Percentiles rank a stretch among this genome's conserved stretches.
phyloP scores from a whole-genome alignment of 2,113 vertebrate genomes.

The Seriola dumerili region DNA sequence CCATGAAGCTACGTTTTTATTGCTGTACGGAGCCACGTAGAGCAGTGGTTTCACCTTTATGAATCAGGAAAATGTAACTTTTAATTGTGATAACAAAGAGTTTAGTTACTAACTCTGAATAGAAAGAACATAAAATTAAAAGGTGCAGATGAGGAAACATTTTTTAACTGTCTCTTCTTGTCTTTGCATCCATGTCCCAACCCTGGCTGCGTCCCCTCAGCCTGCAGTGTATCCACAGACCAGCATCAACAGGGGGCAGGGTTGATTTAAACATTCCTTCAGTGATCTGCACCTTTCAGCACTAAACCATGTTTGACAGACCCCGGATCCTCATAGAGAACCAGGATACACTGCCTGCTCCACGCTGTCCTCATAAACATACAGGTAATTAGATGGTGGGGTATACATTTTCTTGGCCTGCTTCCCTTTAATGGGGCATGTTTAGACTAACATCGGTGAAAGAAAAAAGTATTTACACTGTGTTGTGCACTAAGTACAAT shows the following conservation, averaged over 20 bases:
- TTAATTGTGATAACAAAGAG: background rate
- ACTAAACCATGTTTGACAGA: conserved; percentile 57
- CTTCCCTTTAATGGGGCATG: conserved; percentile 39
- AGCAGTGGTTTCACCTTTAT: conserved; percentile 26
- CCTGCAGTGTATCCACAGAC: conserved; percentile 37
- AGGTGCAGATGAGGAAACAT: background rate
- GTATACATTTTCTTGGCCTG: conserved; percentile 16
- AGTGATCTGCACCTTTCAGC: conserved; percentile 45
- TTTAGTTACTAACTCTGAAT: conserved; percentile 3
- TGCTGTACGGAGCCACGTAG: background rate
- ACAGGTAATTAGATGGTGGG: conserved; percentile 29
- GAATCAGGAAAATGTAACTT: background rate
- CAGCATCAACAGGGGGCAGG: conserved; percentile 63
- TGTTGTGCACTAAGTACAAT: conserved; percentile 1
- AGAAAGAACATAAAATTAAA: background rate
- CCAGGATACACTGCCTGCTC: conserved; percentile 30
- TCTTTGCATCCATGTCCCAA: background rate
- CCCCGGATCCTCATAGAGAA: conserved; percentile 47
- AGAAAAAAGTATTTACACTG: conserved; percentile 24
- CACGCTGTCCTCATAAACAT: conserved; percentile 41
- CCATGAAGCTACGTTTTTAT: conserved; percentile 22
- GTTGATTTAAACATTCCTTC: conserved; percentile 68
- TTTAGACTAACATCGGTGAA: conserved; percentile 59
- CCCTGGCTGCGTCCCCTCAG: background rate
- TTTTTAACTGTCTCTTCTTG: background rate